Evolutionary conservation across 2,797 vertebrate species (phyloP).

Genomic region (Sorex maritimensis): DNA sequence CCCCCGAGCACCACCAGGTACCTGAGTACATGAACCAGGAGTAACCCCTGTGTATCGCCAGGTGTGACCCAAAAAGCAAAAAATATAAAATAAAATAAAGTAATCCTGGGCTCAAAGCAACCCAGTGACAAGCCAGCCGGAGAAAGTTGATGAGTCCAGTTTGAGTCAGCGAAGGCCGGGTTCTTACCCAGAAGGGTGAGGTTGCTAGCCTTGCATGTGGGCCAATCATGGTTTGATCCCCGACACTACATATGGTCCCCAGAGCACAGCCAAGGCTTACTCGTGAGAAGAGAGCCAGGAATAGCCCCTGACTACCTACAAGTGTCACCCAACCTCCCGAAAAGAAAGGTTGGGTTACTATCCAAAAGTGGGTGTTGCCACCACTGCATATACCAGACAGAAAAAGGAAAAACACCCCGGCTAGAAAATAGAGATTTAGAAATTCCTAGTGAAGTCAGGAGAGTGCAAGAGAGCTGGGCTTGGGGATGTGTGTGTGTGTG

Average conservation of each 20-base stretch:
- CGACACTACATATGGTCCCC: too few relatives aligned
- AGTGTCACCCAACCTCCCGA: too few relatives aligned
- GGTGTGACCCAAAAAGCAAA: too few relatives aligned
- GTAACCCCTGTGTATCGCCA: too few relatives aligned
- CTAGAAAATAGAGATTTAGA: conserved; percentile 37
- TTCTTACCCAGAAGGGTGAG: neutral
- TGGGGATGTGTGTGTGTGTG: neutral
- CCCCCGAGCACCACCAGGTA: too few relatives aligned
- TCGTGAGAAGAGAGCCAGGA: too few relatives aligned
- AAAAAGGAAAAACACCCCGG: conserved; percentile 24
- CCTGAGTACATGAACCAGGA: too few relatives aligned
- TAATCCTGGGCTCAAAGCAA: neutral
- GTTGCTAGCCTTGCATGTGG: neutral
- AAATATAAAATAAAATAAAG: neutral
- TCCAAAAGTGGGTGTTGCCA: neutral
- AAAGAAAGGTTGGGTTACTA: too few relatives aligned
- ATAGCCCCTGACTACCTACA: too few relatives aligned
- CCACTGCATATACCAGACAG: neutral
- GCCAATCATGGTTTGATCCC: neutral
- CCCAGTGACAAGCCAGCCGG: neutral
- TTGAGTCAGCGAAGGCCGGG: neutral
- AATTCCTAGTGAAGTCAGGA: conserved; percentile 36
- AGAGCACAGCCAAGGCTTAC: too few relatives aligned
- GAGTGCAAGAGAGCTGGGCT: conserved; percentile 10
- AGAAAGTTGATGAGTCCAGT: neutral